Base-by-base conservation (phyloP, 2,888 invertebrate genomes). In the Trachelus stipa region DNA sequence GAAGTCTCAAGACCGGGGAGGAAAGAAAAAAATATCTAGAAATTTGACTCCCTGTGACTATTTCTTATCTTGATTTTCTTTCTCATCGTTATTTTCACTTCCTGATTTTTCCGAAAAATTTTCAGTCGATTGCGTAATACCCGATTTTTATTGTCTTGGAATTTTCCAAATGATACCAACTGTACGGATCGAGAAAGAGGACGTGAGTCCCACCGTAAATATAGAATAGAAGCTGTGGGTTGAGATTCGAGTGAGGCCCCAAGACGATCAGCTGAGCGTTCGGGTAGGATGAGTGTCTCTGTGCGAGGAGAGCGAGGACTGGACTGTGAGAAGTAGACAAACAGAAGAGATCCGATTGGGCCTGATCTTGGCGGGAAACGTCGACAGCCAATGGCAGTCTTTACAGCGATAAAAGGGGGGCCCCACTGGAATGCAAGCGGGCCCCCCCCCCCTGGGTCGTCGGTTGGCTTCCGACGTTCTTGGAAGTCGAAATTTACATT, bases 401-500 rank as follows among this genome's bases (percentile, higher is more conserved):
- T 34, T 11, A 56, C 56, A 23, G 56, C 31, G 71, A 71, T 71
- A 31, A 34, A 71, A 71, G 71, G 71, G 71, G 34, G 71, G 31
- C 12, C 71, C 71, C 23, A 56, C 56, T 56, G 56, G 56, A 56
- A 56, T 56, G 56, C 56, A 56, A 56, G 23, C 56, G 79, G 73
- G 35, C 34, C 74, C 56, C 56, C 35, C 34, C 74, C 56, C 56
- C 73, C 79, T 68, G 35, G 74, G 69, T 75, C 73, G 69, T 69
- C 75, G 83, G 82, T 82, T 78, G 79, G 82, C 82, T 82, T 80
- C 78, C 81, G 82, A 82, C 85, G 80, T 87, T 87, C 87, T 84
- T 82, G 82, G 87, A 88, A 87, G 80, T 69, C 79, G 56, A 77
- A 85, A 87, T 88, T 88, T 86, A 83, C 88, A 88, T 88, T 88